A percentile compares a stretch with the other conserved stretches of the same genome.
These are phyloP conservation scores for Brachycybe producta DNA, from an alignment of 2,888 invertebrate genomes.

Conservation along the genomic window DNA sequence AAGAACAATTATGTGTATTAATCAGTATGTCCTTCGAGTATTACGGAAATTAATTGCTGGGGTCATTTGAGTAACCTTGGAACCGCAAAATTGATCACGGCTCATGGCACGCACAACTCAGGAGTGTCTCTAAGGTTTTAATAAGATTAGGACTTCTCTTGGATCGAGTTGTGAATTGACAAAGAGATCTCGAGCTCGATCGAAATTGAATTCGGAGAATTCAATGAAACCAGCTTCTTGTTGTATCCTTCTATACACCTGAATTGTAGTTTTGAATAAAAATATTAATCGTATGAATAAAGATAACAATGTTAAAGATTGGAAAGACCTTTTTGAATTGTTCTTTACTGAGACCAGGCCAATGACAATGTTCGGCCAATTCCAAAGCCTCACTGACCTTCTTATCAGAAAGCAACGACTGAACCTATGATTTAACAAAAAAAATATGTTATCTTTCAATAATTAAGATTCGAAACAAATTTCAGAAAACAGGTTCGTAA, in stretches of 20 bases:
- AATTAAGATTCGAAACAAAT: too few relatives aligned
- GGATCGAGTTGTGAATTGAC: slow-evolving; percentile 35
- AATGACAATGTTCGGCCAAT: slow-evolving; percentile 36
- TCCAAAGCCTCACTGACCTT: slow-evolving; percentile 40
- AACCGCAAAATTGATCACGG: too few relatives aligned
- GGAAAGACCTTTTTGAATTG: slow-evolving; percentile 32
- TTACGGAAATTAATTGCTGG: too few relatives aligned
- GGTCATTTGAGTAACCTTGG: too few relatives aligned
- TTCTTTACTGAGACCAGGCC: slow-evolving; percentile 32
- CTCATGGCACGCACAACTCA: too few relatives aligned
- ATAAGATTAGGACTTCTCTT: slow-evolving; percentile 36
- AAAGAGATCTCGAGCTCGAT: slow-evolving; percentile 36
- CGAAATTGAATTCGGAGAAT: slow-evolving; percentile 37
- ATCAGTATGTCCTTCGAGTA: too few relatives aligned
- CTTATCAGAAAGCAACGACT: slow-evolving; percentile 34
- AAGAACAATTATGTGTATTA: too few relatives aligned
- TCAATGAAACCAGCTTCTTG: slow-evolving; percentile 40
- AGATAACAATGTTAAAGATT: neutral
- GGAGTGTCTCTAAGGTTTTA: too few relatives aligned
- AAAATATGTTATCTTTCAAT: neutral
- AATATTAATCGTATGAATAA: slow-evolving; percentile 1
- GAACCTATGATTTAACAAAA: slow-evolving; percentile 30
- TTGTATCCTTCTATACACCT: slow-evolving; percentile 35
- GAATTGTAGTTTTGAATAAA: slow-evolving; percentile 16
- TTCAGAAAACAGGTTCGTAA: too few relatives aligned